Percentiles rank a stretch among this genome's conserved stretches.
Evolutionary conservation across 2,888 invertebrate genomes (phyloP).

Genomic region (Imbricaverruca yamaguchii): DNA sequence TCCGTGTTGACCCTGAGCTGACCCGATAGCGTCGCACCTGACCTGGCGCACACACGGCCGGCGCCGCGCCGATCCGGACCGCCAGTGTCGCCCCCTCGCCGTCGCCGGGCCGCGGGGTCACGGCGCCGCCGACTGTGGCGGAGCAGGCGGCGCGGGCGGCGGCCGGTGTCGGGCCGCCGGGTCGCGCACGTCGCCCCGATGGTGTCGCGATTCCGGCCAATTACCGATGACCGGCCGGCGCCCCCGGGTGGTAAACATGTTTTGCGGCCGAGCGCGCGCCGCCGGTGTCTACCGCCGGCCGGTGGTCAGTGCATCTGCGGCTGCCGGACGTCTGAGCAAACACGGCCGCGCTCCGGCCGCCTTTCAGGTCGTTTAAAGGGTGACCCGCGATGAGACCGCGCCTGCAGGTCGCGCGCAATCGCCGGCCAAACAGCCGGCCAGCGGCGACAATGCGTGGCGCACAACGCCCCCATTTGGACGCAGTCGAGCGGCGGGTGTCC

Average conservation of each 20-base stretch:
- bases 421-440: not conserved
- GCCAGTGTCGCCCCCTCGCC: no score
- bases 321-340: not conserved
- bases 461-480: not conserved
- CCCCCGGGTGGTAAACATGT: constrained; percentile 6
- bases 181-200: not conserved
- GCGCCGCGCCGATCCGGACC: not conserved
- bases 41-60: not conserved
- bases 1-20: not conserved
- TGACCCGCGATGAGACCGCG: not conserved
- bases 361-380: not conserved
- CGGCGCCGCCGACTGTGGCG: not conserved
- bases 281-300: not conserved
- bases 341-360: not conserved
- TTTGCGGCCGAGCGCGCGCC: not conserved
- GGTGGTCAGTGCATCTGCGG: no score
- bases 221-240: not conserved
- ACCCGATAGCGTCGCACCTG: not conserved
- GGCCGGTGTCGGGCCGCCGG: not conserved
- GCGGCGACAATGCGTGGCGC: not conserved
- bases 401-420: not conserved
- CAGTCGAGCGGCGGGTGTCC: not conserved
- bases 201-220: constrained; percentile 5
- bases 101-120: no score
- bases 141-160: not conserved